Conservation (phyloP, 1,140 invertebrate species). For the Drosophila biarmipes region DNA sequence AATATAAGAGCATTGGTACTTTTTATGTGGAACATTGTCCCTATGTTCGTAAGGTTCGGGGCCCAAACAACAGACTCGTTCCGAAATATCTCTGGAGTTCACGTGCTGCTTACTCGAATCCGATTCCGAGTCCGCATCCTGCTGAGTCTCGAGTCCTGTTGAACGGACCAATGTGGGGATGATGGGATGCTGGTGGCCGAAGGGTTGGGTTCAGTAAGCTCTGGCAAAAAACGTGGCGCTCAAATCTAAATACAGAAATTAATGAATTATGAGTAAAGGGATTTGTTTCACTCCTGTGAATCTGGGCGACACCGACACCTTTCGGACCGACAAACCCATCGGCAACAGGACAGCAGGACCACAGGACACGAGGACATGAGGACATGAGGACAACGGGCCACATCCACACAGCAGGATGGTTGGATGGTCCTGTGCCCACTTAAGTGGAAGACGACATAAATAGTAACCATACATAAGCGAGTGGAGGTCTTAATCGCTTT, state of each 20-base stretch:
- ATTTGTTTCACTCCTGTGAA: slow-evolving; percentile 72
- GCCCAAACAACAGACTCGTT: neutral
- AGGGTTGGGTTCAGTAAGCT: slow-evolving; percentile 11
- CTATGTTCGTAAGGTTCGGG: too few relatives aligned
- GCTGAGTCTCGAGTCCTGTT: slow-evolving; percentile 16
- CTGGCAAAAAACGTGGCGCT: slow-evolving; percentile 40
- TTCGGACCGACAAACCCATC: slow-evolving; percentile 25
- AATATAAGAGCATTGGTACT: too few relatives aligned
- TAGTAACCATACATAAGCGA: slow-evolving; percentile 48
- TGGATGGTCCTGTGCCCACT: slow-evolving; percentile 48
- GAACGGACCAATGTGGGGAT: neutral
- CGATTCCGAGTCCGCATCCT: neutral
- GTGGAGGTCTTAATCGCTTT: slow-evolving; percentile 64
- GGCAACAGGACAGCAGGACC: neutral
- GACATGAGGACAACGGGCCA: neutral
- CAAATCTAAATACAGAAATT: slow-evolving; percentile 78
- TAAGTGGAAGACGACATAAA: slow-evolving; percentile 73
- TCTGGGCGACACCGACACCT: slow-evolving; percentile 49
- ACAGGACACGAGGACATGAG: neutral
- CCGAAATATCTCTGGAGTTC: slow-evolving; percentile 20
- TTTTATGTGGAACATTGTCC: too few relatives aligned
- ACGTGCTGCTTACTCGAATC: slow-evolving; percentile 13
- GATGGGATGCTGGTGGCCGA: neutral
- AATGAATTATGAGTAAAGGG: slow-evolving; percentile 79
- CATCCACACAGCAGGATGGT: slow-evolving; percentile 9